Base-by-base conservation (phyloP, 2,888 invertebrate genomes). In the Agonum fuliginosum region DNA sequence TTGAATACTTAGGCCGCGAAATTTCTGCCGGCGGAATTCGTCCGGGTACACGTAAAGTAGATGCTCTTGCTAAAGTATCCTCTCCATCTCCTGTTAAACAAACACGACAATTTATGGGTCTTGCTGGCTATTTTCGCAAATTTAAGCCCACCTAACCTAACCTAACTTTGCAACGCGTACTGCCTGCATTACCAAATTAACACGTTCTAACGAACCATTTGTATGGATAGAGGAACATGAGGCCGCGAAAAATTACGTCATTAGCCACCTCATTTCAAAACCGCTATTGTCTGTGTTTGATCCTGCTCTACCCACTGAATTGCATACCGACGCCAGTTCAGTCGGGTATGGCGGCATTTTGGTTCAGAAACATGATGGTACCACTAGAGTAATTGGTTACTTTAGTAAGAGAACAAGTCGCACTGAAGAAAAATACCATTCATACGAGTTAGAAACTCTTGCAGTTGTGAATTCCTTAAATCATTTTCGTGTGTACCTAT, bases 401-500 rank as follows among this genome's bases (percentile, higher is more conserved):
- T 81, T 78, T 58, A 83, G 82, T 12, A 81, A 81, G 62, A 78
- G 80, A 17, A 79, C 84, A 1, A 81, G 81, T 3, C 69, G 22
- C 1, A 72, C 41, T 3, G 34, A 78, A 0, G 84, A 86, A 79
- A 82, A 81, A 10, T 85, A 84, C 67, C 81, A 82, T 19, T 81
- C 81, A 2, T 81, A 83, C 10, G 84, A 86, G 54, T 65, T 81
- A 6, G 83, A 85, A 69, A 80, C 81, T 1, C 78, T 85, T 65
- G 85, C 85, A 0, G 80, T 85, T 0, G 79, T 84, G 0, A 82
- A 81, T 65, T 80, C 82, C 0, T 20, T 84, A 2, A 72, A 80
- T 22, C 79, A 83, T 78, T 83, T 84, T 73, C 80, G 82, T 3
- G 80, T 81, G 3, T 84, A 83, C 58, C 27, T 84, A 0, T 71